Base-by-base conservation (phyloP, 2,113 vertebrate genomes). In the Siphamia tubifer region DNA sequence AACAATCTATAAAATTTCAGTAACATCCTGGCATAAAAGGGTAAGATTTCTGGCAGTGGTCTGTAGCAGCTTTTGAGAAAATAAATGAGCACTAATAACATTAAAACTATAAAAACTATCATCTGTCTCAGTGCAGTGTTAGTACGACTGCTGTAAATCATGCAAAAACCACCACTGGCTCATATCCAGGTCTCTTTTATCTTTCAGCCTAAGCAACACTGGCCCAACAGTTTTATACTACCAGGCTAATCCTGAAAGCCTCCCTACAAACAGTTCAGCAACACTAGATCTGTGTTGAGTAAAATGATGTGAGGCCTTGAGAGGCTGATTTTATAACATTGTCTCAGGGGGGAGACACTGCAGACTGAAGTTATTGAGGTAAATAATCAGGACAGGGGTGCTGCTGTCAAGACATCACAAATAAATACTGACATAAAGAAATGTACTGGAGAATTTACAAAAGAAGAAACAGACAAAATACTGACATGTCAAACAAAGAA, bases 171-270 rank as follows among this genome's bases (percentile, higher is more conserved):
- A 28, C 5, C 40, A 25, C 3, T 28, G 47, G 45, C 30, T 58
- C 15, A 67, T 39, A 74, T 47, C 21, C 39, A 40, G 35, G 28
- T 54, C 10, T n/a, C 55, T 13, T 21, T 62, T 54, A 20, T 63
- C 52, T 43, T 51, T 8, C 58, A 34, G 7, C 34, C 9, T 6
- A 24, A 39, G 32, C 6, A 24, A 56, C 35, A 17, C 2, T 28
- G 43, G 35, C 30, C 19, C 17, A 8, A 36, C 11, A 21, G 19
- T 57, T 79, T 79, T 52, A 62, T 57, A 31, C 40, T 34, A 11
- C 27, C 5, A 25, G 10, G 15, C 8, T 42, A 51, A 40, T 62
- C 49, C 23, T 44, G 6, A 55, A 43, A 62, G 15, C 40, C 35
- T 55, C 20, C 13, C 56, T 49, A 28, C 45, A 51, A 30, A 15